Conservation (phyloP, 2,888 invertebrate genomes). For the Dasysyrphus albostriatus region DNA sequence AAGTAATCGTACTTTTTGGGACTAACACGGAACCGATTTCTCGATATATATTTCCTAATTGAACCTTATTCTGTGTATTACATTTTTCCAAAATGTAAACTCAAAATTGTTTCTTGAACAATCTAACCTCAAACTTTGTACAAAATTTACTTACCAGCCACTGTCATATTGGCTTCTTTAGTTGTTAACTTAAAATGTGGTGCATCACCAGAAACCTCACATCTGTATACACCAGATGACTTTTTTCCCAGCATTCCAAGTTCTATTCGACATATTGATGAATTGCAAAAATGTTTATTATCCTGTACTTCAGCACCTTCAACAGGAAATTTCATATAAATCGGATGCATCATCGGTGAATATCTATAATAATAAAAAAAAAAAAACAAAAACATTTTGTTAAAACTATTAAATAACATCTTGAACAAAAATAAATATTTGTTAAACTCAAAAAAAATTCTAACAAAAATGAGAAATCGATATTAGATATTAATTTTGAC, state of each 20-base stretch:
- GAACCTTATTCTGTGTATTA: too few relatives aligned
- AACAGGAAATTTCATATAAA: constrained; percentile 77
- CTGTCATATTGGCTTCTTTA: constrained; percentile 84
- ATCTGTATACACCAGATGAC: constrained; percentile 84
- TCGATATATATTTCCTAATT: too few relatives aligned
- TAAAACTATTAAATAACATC: background rate
- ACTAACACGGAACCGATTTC: too few relatives aligned
- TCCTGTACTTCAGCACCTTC: constrained; percentile 76
- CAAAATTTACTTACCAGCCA: constrained; percentile 84
- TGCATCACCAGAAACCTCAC: constrained; percentile 86
- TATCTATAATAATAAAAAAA: constrained; percentile 71
- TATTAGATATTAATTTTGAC: too few relatives aligned
- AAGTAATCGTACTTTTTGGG: too few relatives aligned
- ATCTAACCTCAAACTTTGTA: too few relatives aligned
- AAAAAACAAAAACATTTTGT: constrained; percentile 10
- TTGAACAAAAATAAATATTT: too few relatives aligned
- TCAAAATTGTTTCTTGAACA: too few relatives aligned
- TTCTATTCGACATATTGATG: constrained; percentile 77
- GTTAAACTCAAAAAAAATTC: too few relatives aligned
- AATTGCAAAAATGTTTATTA: constrained; percentile 77
- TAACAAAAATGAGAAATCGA: too few relatives aligned
- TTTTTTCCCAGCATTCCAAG: constrained; percentile 75
- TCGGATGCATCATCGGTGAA: constrained; percentile 78
- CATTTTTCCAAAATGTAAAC: too few relatives aligned
- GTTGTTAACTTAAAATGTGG: constrained; percentile 85